Evolutionary conservation across 2,888 invertebrate genomes (phyloP).

Genomic region (Yponomeuta plumbellus): DNA sequence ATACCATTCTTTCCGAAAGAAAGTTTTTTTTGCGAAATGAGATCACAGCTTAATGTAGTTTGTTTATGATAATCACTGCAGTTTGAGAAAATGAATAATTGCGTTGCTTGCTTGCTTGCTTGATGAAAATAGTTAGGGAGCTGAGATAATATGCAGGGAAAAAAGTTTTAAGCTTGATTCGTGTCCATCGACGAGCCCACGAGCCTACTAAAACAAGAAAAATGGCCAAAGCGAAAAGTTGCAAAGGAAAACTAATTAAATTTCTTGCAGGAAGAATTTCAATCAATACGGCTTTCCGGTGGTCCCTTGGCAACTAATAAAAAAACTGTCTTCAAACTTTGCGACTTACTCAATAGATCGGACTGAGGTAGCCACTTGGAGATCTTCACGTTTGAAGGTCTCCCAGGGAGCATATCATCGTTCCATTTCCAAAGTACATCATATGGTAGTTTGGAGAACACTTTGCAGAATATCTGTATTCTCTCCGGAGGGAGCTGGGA

Average conservation of each 20-base stretch:
- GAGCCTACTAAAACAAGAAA: no score
- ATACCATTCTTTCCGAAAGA: no score
- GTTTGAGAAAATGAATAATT: no score
- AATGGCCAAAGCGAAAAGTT: neutral
- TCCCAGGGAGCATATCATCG: slow-evolving; percentile 14
- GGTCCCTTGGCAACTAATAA: neutral
- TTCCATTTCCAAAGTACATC: slow-evolving; percentile 13
- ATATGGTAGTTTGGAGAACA: slow-evolving; percentile 12
- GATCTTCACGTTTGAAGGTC: slow-evolving; percentile 23
- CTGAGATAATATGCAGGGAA: no score
- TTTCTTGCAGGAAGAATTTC: neutral
- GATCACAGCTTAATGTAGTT: no score
- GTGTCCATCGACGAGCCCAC: no score
- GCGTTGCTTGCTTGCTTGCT: no score
- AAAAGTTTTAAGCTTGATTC: no score
- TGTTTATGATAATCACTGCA: no score
- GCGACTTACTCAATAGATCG: slow-evolving; percentile 23
- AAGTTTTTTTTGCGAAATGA: no score
- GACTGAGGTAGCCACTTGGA: slow-evolving; percentile 24
- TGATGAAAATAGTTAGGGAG: no score
- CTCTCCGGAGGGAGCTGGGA: neutral
- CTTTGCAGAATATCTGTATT: slow-evolving; percentile 4
- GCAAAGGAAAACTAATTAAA: neutral
- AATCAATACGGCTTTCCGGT: neutral
- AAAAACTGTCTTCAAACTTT: neutral